phyloP scores from a whole-genome alignment of 2,888 invertebrate genomes.

The Drosophila yooni region DNA sequence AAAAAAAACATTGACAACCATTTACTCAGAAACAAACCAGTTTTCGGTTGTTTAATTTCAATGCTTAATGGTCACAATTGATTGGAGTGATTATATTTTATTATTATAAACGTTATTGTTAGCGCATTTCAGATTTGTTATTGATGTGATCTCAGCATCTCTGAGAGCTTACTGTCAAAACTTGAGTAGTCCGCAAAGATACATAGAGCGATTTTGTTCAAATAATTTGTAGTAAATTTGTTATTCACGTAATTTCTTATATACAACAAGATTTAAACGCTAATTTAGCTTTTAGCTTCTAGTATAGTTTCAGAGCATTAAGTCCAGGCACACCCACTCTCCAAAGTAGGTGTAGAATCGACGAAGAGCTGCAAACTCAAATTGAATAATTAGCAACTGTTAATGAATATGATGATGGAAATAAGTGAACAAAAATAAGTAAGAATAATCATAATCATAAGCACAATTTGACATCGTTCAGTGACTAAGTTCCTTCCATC shows the following conservation, averaged over 20 bases:
- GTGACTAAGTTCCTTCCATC: slow-evolving; percentile 55
- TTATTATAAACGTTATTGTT: slow-evolving; percentile 51
- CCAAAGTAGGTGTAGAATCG: background rate
- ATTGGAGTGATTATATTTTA: slow-evolving; percentile 66
- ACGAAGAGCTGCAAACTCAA: slow-evolving; percentile 10
- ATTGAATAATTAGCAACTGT: slow-evolving; percentile 37
- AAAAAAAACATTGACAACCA: slow-evolving; percentile 17
- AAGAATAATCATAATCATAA: slow-evolving; percentile 32
- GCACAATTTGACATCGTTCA: slow-evolving; percentile 38
- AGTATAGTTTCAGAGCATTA: background rate
- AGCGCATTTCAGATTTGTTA: slow-evolving; percentile 21
- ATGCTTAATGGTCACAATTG: slow-evolving; percentile 73
- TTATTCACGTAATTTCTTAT: background rate
- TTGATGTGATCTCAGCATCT: slow-evolving; percentile 11
- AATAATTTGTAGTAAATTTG: background rate
- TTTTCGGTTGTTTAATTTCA: slow-evolving; percentile 69
- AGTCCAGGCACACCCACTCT: slow-evolving; percentile 11
- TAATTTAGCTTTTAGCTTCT: background rate
- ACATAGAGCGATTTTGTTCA: background rate
- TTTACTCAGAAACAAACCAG: slow-evolving; percentile 60
- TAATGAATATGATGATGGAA: slow-evolving; percentile 30
- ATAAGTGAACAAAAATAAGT: slow-evolving; percentile 30
- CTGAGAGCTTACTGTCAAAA: slow-evolving; percentile 1
- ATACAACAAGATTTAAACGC: background rate
- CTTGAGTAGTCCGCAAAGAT: slow-evolving; percentile 1